Percentiles rank a stretch among this genome's conserved stretches.
These are phyloP conservation scores for Gryllus bimaculatus DNA, from an alignment of 1,140 invertebrate species.

Conservation along the genomic window DNA sequence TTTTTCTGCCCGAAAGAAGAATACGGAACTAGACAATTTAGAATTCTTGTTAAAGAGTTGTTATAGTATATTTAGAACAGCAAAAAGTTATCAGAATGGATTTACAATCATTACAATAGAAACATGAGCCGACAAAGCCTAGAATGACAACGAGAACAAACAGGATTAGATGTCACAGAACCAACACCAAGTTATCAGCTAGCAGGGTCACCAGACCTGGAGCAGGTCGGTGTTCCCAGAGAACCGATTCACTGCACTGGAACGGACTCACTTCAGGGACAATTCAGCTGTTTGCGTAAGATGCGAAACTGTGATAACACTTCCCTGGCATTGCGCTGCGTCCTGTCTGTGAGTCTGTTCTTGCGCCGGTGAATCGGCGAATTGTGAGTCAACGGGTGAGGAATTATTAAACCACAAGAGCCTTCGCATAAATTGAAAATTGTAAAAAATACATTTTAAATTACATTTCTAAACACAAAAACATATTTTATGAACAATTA, in stretches of 20 bases:
- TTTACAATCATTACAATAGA: background rate
- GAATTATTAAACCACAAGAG: background rate
- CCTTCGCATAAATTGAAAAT: background rate
- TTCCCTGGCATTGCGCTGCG: too few species aligned
- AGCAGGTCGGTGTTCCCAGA: background rate
- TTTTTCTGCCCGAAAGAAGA: background rate
- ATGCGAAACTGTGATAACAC: background rate
- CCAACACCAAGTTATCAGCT: background rate
- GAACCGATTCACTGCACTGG: background rate
- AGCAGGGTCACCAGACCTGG: background rate
- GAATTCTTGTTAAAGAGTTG: constrained; percentile 1
- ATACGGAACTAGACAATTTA: background rate
- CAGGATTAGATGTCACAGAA: background rate
- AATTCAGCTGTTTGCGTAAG: background rate
- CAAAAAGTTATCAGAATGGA: background rate
- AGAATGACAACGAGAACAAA: background rate
- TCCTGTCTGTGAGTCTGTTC: too few species aligned
- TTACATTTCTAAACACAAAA: background rate
- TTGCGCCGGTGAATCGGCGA: background rate
- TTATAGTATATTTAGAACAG: background rate
- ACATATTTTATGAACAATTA: background rate
- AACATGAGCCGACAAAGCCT: constrained; percentile 3
- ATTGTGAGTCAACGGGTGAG: background rate
- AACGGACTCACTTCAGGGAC: background rate
- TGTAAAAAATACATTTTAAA: background rate